Evolutionary conservation across 1,140 invertebrate species (phyloP).

Genomic region (Bradysia coprophila): DNA sequence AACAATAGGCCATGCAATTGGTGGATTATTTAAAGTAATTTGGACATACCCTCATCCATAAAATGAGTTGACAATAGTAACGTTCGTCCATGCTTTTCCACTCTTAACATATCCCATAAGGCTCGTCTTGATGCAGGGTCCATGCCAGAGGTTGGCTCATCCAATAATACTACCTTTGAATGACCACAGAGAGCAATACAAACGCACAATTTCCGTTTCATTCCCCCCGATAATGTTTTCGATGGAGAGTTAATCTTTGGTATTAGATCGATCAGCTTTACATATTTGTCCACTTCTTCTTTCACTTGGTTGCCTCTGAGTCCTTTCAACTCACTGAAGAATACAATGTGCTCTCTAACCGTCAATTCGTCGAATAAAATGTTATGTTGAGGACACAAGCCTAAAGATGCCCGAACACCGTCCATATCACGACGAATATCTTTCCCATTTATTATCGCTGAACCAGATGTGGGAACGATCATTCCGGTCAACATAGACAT

Average conservation of each 20-base stretch:
- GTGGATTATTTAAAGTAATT: too few relatives aligned
- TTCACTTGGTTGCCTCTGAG: slow-evolving; percentile 32
- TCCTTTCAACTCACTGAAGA: slow-evolving; percentile 64
- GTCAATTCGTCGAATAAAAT: slow-evolving; percentile 81
- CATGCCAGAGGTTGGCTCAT: slow-evolving; percentile 90
- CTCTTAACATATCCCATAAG: slow-evolving; percentile 69
- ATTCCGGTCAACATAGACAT: slow-evolving; percentile 70
- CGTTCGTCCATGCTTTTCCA: slow-evolving; percentile 38
- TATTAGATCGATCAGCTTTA: slow-evolving; percentile 44
- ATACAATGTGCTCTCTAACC: slow-evolving; percentile 74
- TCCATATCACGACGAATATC: slow-evolving; percentile 40
- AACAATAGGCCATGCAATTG: too few relatives aligned
- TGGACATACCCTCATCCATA: slow-evolving; percentile 98
- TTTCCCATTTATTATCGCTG: slow-evolving; percentile 43
- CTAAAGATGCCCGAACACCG: slow-evolving; percentile 46
- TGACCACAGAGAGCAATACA: slow-evolving; percentile 57
- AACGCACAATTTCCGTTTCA: slow-evolving; percentile 65
- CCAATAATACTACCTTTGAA: slow-evolving; percentile 57
- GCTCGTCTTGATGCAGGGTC: slow-evolving; percentile 80
- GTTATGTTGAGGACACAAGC: slow-evolving; percentile 90
- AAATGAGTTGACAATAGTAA: slow-evolving; percentile 91
- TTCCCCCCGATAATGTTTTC: slow-evolving; percentile 55
- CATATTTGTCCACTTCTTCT: slow-evolving; percentile 36
- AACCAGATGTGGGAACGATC: slow-evolving; percentile 44
- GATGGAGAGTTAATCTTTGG: slow-evolving; percentile 33